Evolutionary conservation across 2,113 vertebrate species (phyloP), one percentile per base, ranked within the genome.

Genomic region (Apistogramma diplotaenia): DNA sequence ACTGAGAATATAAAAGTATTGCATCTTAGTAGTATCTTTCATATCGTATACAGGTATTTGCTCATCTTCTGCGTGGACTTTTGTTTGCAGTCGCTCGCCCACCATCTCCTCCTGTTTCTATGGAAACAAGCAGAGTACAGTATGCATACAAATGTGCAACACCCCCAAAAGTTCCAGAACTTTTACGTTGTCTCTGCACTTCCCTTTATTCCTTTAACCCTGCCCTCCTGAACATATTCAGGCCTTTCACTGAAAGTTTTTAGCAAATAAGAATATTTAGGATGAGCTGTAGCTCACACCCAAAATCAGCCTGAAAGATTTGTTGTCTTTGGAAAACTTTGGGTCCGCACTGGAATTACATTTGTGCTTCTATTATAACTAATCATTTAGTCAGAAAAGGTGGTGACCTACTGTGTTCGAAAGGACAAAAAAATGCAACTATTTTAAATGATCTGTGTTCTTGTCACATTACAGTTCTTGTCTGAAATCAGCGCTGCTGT

Each of bases 71-170:
- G 29, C 43, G 13, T 25, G 29, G 25, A 43, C 49, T 62, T 25
- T 43, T 75, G 23, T 40, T 29, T 56, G 23, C 72, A 29, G 76
- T 79, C 27, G 3, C 59, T 74, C 65, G 12, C 62, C 81, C 65
- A 82, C 81, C 2, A 33, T 55, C 16, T 31, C 37, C 59, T 70
- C 58, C 51, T 18, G 87, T 91, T 89, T n/a, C 82, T 59, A 84
- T 79, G 85, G 85, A 59, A 85, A 89, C 83, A 5, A 54, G 72
- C 21, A 61, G 29, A 83, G 31, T 57, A 58, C 46, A 74, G 35
- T 15, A 10, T 51, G 15, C 43, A 29, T 29, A 40, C 31, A 21
- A 53, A 65, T 40, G 19, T 49, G 43, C 15, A 46, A 49, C 43
- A 70, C 9, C 43, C 23, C 10, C 27, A 49, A 70, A n/a, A 0